Evolutionary conservation across 2,797 vertebrate genomes (phyloP).

Genomic region (Mus spretus): DNA sequence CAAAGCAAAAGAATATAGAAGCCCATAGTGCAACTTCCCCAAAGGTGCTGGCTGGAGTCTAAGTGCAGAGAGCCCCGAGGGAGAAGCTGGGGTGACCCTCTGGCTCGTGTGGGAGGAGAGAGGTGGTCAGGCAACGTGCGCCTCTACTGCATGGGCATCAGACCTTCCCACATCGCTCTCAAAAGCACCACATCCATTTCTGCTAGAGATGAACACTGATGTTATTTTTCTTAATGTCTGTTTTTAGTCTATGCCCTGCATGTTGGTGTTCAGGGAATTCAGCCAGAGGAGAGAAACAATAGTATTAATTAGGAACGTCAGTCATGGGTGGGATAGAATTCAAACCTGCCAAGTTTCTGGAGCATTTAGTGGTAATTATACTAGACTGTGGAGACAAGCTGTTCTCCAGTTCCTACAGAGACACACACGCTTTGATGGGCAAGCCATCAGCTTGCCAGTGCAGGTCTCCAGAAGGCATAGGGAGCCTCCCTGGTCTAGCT

Average conservation of each 20-base stretch:
- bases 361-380: constrained; percentile 87
- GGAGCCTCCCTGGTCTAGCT: constrained; percentile 44
- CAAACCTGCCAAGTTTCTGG: constrained; percentile 86
- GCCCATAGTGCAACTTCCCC: constrained; percentile 64
- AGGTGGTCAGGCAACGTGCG: constrained; percentile 79
- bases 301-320: constrained; percentile 89
- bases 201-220: constrained; percentile 83
- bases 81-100: constrained; percentile 65
- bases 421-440: constrained; percentile 82
- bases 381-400: constrained; percentile 87
- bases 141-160: constrained; percentile 86
- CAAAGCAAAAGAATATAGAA: constrained; percentile 79
- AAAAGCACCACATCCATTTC: constrained; percentile 85
- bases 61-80: constrained; percentile 83
- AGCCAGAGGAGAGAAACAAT: constrained; percentile 88
- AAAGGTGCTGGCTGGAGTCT: constrained; percentile 74
- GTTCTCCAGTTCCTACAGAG: constrained; percentile 83
- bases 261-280: constrained; percentile 86
- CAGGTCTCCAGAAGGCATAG: constrained; percentile 73
- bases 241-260: constrained; percentile 83
- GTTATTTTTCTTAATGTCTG: constrained; percentile 87
- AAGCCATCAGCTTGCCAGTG: constrained; percentile 80
- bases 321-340: constrained; percentile 88
- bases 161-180: constrained; percentile 68
- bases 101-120: constrained; percentile 73